Percentiles rank a stretch among this genome's conserved stretches.
phyloP scores from a whole-genome alignment of 2,888 invertebrate species.

The Copidosoma aretas region DNA sequence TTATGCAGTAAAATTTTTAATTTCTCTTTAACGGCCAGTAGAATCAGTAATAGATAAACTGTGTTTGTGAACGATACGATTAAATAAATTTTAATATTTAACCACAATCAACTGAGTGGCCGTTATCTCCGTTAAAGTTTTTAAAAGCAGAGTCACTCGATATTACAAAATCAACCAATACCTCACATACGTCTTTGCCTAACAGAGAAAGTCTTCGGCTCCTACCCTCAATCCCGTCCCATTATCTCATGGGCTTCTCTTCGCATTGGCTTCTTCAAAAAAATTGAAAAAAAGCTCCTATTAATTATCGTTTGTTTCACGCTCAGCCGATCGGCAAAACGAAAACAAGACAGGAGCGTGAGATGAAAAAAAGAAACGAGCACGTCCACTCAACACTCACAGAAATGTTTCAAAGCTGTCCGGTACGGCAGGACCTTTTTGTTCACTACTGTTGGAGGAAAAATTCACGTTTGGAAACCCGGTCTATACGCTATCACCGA shows the following conservation, averaged over 20 bases:
- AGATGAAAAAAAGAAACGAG: neutral
- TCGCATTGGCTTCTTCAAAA: no score
- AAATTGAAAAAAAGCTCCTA: no score
- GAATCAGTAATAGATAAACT: no score
- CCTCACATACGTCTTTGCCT: no score
- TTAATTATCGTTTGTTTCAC: neutral
- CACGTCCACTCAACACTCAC: neutral
- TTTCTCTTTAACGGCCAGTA: no score
- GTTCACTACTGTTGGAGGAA: neutral
- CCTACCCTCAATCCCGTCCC: neutral
- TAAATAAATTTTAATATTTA: no score
- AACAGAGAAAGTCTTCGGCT: neutral
- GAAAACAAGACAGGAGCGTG: neutral
- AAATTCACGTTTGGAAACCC: neutral
- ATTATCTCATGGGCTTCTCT: neutral
- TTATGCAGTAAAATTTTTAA: no score
- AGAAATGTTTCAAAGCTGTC: neutral
- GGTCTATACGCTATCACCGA: neutral
- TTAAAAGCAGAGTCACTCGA: no score
- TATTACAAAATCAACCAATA: no score
- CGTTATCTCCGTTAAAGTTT: no score
- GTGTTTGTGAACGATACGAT: no score
- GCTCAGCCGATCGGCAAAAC: neutral
- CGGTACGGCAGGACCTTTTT: neutral
- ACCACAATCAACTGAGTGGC: no score